Base-by-base conservation (phyloP, 2,113 vertebrate species). In the Tretioscincus oriximinensis region DNA sequence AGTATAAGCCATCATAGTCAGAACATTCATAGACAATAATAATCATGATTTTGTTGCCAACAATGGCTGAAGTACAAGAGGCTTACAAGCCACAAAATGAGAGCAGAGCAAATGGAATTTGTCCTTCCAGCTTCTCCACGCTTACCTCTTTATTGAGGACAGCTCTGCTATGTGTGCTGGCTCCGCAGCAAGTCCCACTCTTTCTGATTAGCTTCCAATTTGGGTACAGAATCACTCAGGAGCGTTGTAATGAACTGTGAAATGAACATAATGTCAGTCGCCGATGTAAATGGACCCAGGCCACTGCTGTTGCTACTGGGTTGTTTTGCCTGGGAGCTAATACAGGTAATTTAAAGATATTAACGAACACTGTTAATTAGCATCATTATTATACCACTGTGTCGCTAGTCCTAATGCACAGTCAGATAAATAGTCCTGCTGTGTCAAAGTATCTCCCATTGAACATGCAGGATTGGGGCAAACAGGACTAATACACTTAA, bases 261-360 rank as follows among this genome's bases (percentile, higher is more conserved):
- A 80, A 81, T 79, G 22, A 83, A 84, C 41, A 18, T 60, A 45
- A 22, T 35, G 45, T 61, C 74, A 76, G 67, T 3, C 9, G 31
- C 14, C 70, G 22, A 75, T 35, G 51, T 73, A 68, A 84, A 76
- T 73, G 41, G 80, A 58, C 54, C 63, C 54, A 60, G 21, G 51
- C 47, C 31, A 51, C 73, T 18, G 45, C 47, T n/a, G 65, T 24
- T 45, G 73, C 67, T 51, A 9, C 3, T 61, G 76, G 73, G 22
- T 76, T 73, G 41, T 82, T 78, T 84, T 84, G 81, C 81, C 78
- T 87, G 80, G 64, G 78, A 90, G 83, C 78, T 18, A 85, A 80
- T 63, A 58, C 3, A 71, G 77, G n/a, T 68, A 81, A 90, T 92
- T 90, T 22, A 66, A 79, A 87, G 83, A 78, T 86, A 86, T 83